Percentiles rank a stretch among this genome's conserved stretches.
phyloP scores from a whole-genome alignment of 2,888 invertebrate genomes.

The Drosophila kambysellisi region DNA sequence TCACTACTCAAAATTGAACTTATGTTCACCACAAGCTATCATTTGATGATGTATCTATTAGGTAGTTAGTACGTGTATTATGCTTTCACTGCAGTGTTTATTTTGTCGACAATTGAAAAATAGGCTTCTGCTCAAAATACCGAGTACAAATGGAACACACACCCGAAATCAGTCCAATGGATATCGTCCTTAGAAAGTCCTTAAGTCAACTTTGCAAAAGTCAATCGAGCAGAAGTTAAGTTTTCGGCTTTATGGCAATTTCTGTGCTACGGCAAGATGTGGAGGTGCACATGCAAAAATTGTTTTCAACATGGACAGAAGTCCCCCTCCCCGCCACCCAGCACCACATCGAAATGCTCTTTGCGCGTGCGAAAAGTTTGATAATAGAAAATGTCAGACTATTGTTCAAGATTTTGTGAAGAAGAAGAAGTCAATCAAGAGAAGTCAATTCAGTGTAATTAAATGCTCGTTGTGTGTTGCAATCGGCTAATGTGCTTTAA shows the following conservation, averaged over 20 bases:
- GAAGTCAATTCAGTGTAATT: constrained; percentile 6
- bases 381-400: constrained; percentile 31
- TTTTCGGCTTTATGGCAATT: constrained; percentile 26
- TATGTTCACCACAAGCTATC: background rate
- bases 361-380: constrained; percentile 61
- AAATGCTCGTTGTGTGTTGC: background rate
- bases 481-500: background rate
- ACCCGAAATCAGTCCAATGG: constrained; percentile 23
- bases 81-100: background rate
- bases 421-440: background rate
- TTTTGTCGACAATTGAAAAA: constrained; percentile 30
- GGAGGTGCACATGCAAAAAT: constrained; percentile 4
- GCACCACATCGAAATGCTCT: constrained; percentile 16
- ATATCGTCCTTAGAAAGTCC: constrained; percentile 53
- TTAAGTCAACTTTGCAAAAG: constrained; percentile 52
- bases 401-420: constrained; percentile 38
- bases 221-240: constrained; percentile 55
- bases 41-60: background rate
- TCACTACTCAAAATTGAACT: background rate
- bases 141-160: constrained; percentile 4
- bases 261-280: background rate
- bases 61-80: background rate
- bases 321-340: background rate
- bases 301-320: constrained; percentile 40
- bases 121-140: constrained; percentile 23